Percentiles rank a stretch among this genome's conserved stretches.
These are phyloP conservation scores for Drosophila pseudoananassae DNA, from an alignment of 1,140 invertebrate species.

Conservation along the genomic window DNA sequence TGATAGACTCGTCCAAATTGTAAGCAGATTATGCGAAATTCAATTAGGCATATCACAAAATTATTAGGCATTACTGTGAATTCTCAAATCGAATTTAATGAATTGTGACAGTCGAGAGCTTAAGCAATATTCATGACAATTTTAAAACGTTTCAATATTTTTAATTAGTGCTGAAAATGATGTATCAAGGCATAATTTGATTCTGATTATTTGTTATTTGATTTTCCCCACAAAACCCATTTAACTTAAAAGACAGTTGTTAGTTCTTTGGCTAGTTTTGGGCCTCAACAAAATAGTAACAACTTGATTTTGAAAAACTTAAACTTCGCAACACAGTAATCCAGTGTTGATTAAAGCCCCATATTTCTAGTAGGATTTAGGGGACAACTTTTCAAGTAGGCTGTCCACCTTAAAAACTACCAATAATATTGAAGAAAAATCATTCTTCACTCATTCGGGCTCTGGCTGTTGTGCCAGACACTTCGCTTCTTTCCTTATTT, in stretches of 20 bases:
- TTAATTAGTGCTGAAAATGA: neutral
- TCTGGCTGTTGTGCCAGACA: too few relatives aligned
- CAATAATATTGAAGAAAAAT: neutral
- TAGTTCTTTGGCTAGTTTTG: neutral
- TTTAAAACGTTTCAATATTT: neutral
- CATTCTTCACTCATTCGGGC: neutral
- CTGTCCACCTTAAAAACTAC: neutral
- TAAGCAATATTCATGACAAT: neutral
- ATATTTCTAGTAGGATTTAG: neutral
- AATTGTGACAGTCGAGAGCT: conserved; percentile 11
- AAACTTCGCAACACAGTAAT: neutral
- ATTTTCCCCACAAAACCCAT: neutral
- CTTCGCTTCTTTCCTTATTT: neutral
- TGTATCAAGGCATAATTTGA: neutral
- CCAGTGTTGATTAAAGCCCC: neutral
- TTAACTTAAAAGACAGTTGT: neutral
- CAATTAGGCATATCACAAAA: conserved; percentile 53
- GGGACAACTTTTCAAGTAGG: neutral
- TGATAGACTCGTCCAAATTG: conserved; percentile 17
- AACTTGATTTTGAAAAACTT: neutral
- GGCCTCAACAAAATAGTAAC: neutral
- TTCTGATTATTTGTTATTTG: neutral
- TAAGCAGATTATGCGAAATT: conserved; percentile 42
- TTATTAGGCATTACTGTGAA: conserved; percentile 25
- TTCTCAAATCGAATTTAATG: conserved; percentile 61